Conservation (phyloP, 2,113 vertebrate species). For the Zapus hudsonius region DNA sequence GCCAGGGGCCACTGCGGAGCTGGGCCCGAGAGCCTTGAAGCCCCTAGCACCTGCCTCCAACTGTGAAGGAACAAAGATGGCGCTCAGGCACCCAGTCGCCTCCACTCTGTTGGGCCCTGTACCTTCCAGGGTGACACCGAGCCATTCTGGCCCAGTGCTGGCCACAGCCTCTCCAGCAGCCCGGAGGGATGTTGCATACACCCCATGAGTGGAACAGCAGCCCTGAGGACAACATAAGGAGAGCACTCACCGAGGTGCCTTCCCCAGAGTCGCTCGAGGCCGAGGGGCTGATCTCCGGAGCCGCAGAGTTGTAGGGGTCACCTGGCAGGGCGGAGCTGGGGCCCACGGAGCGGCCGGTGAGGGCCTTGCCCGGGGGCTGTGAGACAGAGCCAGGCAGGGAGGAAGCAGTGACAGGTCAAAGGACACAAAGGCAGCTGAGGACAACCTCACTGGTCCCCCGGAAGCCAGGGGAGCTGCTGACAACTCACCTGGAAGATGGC, state of each 20-base stretch:
- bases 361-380: constrained; percentile 89
- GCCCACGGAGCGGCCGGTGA: constrained; percentile 89
- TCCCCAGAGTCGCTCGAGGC: constrained; percentile 84
- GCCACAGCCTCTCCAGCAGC: neutral
- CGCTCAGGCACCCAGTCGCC: neutral
- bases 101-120: neutral
- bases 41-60: constrained; percentile 83
- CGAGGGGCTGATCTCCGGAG: constrained; percentile 81
- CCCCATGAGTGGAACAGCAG: neutral
- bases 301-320: constrained; percentile 93
- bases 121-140: neutral
- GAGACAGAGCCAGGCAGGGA: constrained; percentile 74
- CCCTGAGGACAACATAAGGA: neutral
- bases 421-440: neutral
- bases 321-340: constrained; percentile 94
- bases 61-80: constrained; percentile 68
- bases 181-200: neutral
- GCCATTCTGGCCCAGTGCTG: neutral
- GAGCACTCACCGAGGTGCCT: constrained; percentile 87
- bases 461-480: neutral
- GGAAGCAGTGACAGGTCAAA: constrained; percentile 71
- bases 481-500: constrained; percentile 95
- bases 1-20: neutral
- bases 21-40: constrained; percentile 32
- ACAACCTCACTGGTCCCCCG: neutral